Evolutionary conservation across 2,888 invertebrate genomes (phyloP).

Genomic region (Venusia cambrica): DNA sequence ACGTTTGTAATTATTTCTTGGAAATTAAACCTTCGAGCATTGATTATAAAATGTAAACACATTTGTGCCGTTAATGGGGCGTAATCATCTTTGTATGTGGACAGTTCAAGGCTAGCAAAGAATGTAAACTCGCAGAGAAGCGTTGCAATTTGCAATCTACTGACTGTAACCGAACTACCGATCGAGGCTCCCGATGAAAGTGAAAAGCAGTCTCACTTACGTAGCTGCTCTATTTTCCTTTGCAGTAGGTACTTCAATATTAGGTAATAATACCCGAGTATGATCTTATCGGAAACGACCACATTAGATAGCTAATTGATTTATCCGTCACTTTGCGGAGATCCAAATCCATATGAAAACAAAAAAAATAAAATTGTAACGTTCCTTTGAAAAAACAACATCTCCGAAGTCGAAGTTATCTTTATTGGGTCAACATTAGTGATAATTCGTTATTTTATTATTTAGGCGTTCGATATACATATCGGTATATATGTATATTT

Average conservation of each 20-base stretch:
- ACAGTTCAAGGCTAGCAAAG: conserved; percentile 8
- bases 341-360: too few species aligned
- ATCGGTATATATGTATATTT: too few species aligned
- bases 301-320: too few species aligned
- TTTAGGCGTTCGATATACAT: too few species aligned
- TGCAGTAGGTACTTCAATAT: not conserved
- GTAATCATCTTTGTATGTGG: conserved; percentile 1
- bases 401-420: conserved; percentile 6
- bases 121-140: conserved; percentile 27
- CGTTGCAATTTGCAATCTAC: conserved; percentile 48
- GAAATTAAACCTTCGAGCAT: too few species aligned
- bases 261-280: too few species aligned
- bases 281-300: too few species aligned
- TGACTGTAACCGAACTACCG: conserved; percentile 41
- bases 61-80: conserved; percentile 2
- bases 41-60: too few species aligned
- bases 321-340: too few species aligned
- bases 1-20: too few species aligned
- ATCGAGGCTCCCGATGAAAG: conserved; percentile 61
- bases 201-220: conserved; percentile 60
- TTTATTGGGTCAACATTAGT: conserved; percentile 13
- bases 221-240: conserved; percentile 37
- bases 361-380: too few species aligned
- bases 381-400: not conserved
- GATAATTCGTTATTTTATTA: too few species aligned